A percentile compares a stretch with the other conserved stretches of the same genome.
Evolutionary conservation across 2,797 vertebrate species (phyloP).

Genomic region (Chelonia mydas): DNA sequence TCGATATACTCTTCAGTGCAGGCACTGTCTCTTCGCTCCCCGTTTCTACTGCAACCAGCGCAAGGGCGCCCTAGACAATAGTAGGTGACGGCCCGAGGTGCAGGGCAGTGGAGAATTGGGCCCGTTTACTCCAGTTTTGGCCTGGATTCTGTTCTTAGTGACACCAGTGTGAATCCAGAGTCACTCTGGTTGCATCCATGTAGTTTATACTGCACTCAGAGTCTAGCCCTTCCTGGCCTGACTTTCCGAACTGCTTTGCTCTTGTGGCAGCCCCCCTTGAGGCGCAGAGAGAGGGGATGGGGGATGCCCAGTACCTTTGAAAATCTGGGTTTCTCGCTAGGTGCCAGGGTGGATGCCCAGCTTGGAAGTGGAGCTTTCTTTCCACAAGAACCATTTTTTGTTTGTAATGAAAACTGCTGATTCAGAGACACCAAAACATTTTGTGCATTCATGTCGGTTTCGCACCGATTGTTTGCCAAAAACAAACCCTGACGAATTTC

Average conservation of each 20-base stretch:
- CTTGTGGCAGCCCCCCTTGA: background rate
- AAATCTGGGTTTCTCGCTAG: background rate
- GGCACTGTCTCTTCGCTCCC: background rate
- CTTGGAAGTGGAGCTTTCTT: background rate
- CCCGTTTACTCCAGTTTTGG: background rate
- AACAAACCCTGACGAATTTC: too few species aligned
- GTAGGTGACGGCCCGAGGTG: too few species aligned
- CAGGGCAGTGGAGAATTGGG: background rate
- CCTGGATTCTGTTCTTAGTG: background rate
- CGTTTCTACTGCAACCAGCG: background rate
- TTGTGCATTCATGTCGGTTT: background rate
- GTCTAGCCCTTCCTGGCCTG: background rate
- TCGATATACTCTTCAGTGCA: too few species aligned
- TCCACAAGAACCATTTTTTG: background rate
- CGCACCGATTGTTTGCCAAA: background rate
- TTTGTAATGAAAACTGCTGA: background rate
- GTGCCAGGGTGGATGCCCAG: too few species aligned
- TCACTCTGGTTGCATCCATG: background rate
- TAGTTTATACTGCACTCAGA: background rate
- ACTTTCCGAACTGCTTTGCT: background rate
- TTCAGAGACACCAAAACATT: background rate
- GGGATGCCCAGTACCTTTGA: background rate
- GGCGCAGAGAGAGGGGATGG: too few species aligned
- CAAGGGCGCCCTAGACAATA: background rate
- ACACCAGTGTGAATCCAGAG: background rate